Evolutionary conservation across 2,797 vertebrate genomes (phyloP).

Genomic region (Rhadinocentrus ornatus): DNA sequence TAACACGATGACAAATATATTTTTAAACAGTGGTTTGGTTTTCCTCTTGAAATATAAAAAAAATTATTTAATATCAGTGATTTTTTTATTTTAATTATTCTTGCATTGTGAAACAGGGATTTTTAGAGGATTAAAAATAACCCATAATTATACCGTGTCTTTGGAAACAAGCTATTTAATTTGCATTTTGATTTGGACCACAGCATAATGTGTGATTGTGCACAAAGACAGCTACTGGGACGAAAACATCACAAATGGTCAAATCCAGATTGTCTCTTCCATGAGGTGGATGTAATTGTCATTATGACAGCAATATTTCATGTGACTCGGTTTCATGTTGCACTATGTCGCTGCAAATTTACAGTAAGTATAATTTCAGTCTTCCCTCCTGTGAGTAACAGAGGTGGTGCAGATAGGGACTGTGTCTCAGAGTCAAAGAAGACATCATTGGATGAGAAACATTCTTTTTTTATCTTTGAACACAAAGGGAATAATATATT

Average conservation of each 20-base stretch:
- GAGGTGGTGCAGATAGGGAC: constrained; percentile 13
- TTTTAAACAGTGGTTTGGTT: not conserved
- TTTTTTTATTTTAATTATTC: not conserved
- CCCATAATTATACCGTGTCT: not conserved
- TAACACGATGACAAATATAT: no score
- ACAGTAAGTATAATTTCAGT: not conserved
- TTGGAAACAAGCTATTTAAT: not conserved
- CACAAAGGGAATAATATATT: constrained; percentile 61
- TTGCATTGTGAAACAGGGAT: not conserved
- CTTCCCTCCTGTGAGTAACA: constrained; percentile 18
- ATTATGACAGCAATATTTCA: not conserved
- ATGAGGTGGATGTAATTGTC: not conserved
- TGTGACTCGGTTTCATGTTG: not conserved
- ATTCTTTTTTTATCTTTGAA: constrained; percentile 48
- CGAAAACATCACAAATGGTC: not conserved
- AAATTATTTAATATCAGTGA: not conserved
- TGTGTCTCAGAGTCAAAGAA: constrained; percentile 26
- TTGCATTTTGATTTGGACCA: not conserved
- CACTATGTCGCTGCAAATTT: not conserved
- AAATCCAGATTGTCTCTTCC: not conserved
- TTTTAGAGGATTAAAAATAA: not conserved
- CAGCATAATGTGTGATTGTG: not conserved
- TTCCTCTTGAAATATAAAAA: not conserved
- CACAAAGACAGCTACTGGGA: not conserved
- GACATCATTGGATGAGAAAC: constrained; percentile 59